Base-by-base conservation (phyloP, 1,140 invertebrate species). In the Leptopilina clavipes region DNA sequence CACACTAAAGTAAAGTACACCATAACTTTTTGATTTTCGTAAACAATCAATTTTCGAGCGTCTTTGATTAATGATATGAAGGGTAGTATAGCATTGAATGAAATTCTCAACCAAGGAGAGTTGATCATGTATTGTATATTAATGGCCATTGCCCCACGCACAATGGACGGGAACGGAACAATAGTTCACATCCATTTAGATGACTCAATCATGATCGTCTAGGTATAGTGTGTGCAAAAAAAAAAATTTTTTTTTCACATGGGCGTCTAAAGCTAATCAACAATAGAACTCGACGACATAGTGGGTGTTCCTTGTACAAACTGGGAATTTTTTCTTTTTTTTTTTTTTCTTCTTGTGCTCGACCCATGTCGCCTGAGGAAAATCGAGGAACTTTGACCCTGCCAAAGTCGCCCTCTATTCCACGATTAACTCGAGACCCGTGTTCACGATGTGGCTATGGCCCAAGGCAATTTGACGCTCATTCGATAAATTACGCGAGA, bases 151-250 rank as follows among this genome's bases (percentile, higher is more conserved):
- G 73, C 45, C 25, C 72, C 71, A 40, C 37, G 75, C 74, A 83
- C 80, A 84, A 85, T 84, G 59, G 77, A 71, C 12, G 12, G 40
- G 37, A 40, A 56, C 14, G 11, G 82, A 85, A 86, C 85, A 86
- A 86, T 86, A 65, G 77, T 75, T 80, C 70, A 79, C 84, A 84
- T 86, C 82, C 82, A 85, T 85, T 86, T 81, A 75, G 81, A 84
- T 82, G 81, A 86, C 80, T 86, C 86, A 86, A 86, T 86, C 86
- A 84, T 48, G 77, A 59, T 48, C 52, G 52, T 77, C 43, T 22
- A 65, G 14, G 25, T 31, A 31, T 65, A 17, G 22, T 14, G 3
- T 52, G 48, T 8, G n/a, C 11, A 45, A 45, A n/a, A 45, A 45
- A 45, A 45, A 45, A 45, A 45, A 31, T 31, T 2, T 2, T 2